phyloP scores from a whole-genome alignment of 2,888 invertebrate species.

The Tenthredo mesomela region DNA sequence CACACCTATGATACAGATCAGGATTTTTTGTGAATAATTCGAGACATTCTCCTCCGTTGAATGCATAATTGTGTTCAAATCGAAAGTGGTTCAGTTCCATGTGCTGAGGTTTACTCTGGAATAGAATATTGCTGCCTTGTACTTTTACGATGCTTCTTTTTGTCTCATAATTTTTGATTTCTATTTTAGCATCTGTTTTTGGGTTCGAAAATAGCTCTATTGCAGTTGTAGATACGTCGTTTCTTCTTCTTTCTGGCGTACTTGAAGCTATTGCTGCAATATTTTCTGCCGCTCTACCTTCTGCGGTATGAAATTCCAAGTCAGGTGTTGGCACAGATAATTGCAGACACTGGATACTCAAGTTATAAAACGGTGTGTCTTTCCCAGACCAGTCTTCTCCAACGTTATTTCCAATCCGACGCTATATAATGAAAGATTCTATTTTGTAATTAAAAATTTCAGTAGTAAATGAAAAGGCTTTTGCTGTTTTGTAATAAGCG shows the following conservation, averaged over 20 bases:
- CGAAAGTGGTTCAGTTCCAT: constrained; percentile 65
- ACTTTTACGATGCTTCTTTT: constrained; percentile 64
- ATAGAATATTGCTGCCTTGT: constrained; percentile 61
- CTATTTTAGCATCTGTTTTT: constrained; percentile 4
- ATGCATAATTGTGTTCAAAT: constrained; percentile 68
- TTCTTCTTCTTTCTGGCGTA: constrained; percentile 38
- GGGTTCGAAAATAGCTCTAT: not conserved
- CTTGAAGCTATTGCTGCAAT: constrained; percentile 8
- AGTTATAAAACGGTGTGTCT: constrained; percentile 67
- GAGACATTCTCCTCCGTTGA: constrained; percentile 73
- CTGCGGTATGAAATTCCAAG: constrained; percentile 64
- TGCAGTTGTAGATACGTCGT: constrained; percentile 35
- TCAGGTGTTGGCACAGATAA: constrained; percentile 65
- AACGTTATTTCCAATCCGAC: not conserved
- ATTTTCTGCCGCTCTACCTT: constrained; percentile 53
- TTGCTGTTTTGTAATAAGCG: not conserved
- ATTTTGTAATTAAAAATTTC: not conserved
- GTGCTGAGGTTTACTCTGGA: constrained; percentile 45
- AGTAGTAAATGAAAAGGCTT: not conserved
- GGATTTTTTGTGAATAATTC: constrained; percentile 67
- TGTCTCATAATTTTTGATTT: constrained; percentile 66
- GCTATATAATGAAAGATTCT: constrained; percentile 2
- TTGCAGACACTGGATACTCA: constrained; percentile 70
- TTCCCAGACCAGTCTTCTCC: constrained; percentile 6
- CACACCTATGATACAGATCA: constrained; percentile 70